Evolutionary conservation across 2,888 invertebrate genomes (phyloP), one percentile per base, ranked within the genome.

Genomic region (Heliconius cydno): DNA sequence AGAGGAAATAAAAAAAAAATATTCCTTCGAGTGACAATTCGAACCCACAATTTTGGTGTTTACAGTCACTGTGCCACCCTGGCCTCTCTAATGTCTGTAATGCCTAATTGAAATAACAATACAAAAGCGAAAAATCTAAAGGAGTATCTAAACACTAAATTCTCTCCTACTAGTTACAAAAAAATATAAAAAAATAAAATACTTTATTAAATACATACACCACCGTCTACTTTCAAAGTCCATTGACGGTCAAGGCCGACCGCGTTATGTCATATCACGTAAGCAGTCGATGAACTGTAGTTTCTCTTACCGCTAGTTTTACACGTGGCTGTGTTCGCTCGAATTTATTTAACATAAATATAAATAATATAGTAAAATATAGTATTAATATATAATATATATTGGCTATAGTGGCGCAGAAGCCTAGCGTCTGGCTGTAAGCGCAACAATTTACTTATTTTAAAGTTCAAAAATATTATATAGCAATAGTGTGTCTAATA

Each of bases 211-310:
- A 25, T 34, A 73, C 22, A 70, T 70, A 70, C 25, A 25, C 22
- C 22, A 41, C 22, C 65, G 65, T 38, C 46, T 65, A 68, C 74
- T 75, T 79, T 79, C 68, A 68, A 78, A 74, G 63, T 63, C 41
- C 38, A 34, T 38, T 52, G 38, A 73, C 52, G 80, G 77, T 80
- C 80, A 80, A 80, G 80, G 77, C 77, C 74, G 80, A 65, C 25
- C 57, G 60, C 57, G 73, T 77, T 77, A 80, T 73, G 77, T 77
- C 72, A 74, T 22, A n/a, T 70, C 67, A 68, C 25, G 67, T 74
- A 77, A 77, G 60, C 30, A 52, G 77, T 68, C 80, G 70, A 38
- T 77, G 77, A 77, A 80, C 80, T 75, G 52, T 28, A 60, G 74
- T 77, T 73, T 77, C 46, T 73, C 67, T 66, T 73, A 38, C 34